These are phyloP conservation scores for Anthonomus grandis DNA, from an alignment of 1,140 invertebrate species.

Conservation along the genomic window DNA sequence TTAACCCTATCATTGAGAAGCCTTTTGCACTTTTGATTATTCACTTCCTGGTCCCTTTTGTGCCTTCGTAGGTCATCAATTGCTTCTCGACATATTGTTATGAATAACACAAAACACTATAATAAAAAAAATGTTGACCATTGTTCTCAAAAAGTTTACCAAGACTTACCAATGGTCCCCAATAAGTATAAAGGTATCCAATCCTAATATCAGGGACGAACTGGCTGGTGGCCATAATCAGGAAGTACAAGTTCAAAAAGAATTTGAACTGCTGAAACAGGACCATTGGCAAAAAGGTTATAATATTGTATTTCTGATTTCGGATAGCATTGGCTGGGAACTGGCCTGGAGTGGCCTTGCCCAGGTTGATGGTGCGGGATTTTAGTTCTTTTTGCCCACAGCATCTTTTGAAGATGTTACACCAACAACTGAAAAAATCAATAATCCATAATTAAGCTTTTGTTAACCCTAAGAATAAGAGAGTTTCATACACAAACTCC, in stretches of 20 bases:
- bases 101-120: conserved; percentile 90
- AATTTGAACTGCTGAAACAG: conserved; percentile 99
- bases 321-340: conserved; percentile 94
- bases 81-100: conserved; percentile 94
- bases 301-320: conserved; percentile 98
- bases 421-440: conserved; percentile 63
- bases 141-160: background rate
- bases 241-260: conserved; percentile 97
- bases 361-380: conserved; percentile 64
- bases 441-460: too few relatives aligned
- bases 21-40: conserved; percentile 81
- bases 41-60: conserved; percentile 92
- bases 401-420: conserved; percentile 65
- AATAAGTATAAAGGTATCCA: conserved; percentile 98
- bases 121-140: conserved; percentile 30
- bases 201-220: conserved; percentile 96
- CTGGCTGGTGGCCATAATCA: conserved; percentile 96
- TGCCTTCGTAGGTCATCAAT: conserved; percentile 92
- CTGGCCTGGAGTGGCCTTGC: conserved; percentile 65
- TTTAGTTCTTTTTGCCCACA: conserved; percentile 63
- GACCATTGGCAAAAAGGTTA: conserved; percentile 96
- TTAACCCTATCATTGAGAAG: conserved; percentile 54
- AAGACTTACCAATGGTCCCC: conserved; percentile 84
- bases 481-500: too few relatives aligned
- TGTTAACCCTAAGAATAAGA: too few relatives aligned